phyloP scores from a whole-genome alignment of 1,140 invertebrate species.

The Zeugodacus cucurbitae region DNA sequence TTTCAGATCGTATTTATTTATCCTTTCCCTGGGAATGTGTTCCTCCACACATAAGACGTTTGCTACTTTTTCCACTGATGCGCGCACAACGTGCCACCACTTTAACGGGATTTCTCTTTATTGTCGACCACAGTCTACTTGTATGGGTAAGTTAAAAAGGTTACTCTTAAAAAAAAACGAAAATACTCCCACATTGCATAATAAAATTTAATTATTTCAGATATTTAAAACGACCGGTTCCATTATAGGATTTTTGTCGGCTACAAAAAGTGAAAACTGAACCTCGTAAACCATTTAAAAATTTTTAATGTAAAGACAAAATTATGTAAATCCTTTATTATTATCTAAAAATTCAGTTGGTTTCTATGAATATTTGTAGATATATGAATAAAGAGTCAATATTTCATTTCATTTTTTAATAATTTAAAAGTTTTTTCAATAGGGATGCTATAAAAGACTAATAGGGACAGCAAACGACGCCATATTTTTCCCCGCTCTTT shows the following conservation, averaged over 20 bases:
- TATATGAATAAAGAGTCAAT: too few relatives aligned
- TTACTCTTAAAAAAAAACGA: background rate
- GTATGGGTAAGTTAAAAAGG: conserved; percentile 17
- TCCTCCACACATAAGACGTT: background rate
- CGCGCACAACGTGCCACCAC: background rate
- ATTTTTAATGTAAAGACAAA: too few relatives aligned
- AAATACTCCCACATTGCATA: background rate
- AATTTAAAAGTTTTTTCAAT: too few relatives aligned
- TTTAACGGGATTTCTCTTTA: conserved; percentile 1
- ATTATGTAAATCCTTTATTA: too few relatives aligned
- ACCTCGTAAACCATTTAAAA: too few relatives aligned
- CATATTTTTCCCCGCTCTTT: too few relatives aligned
- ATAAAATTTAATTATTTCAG: background rate
- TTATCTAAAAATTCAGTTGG: too few relatives aligned
- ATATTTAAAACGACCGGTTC: conserved; percentile 16
- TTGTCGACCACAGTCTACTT: background rate
- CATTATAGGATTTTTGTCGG: background rate
- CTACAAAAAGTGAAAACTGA: background rate
- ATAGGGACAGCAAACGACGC: too few relatives aligned
- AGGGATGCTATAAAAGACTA: too few relatives aligned
- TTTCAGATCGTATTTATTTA: background rate
- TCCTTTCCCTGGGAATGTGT: background rate
- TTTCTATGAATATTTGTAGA: too few relatives aligned
- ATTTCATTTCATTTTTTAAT: too few relatives aligned
- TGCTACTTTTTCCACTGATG: background rate